Percentiles rank a stretch among this genome's conserved stretches.
Evolutionary conservation across 2,113 vertebrate genomes (phyloP).

Genomic region (Paramisgurnus dabryanus): DNA sequence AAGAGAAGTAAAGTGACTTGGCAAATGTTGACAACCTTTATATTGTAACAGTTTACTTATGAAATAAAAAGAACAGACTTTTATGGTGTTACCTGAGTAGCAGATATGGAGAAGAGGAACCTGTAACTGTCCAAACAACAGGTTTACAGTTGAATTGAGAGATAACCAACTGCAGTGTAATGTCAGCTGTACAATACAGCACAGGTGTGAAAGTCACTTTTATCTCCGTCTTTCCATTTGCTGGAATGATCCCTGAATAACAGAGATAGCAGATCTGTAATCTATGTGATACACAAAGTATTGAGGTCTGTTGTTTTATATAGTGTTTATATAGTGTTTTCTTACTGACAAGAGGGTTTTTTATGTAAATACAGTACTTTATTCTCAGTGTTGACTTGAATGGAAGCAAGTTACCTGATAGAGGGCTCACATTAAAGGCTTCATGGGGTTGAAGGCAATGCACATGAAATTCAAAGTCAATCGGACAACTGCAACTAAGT

Average conservation of each 20-base stretch:
- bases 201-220: conserved; percentile 80
- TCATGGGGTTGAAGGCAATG: conserved; percentile 77
- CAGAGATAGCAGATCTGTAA: background rate
- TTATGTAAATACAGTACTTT: background rate
- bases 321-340: background rate
- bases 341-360: background rate
- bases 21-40: no score
- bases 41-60: no score
- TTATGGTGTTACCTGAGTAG: conserved; percentile 70
- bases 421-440: conserved; percentile 82
- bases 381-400: background rate
- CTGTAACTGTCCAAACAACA: conserved; percentile 83
- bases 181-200: conserved; percentile 82
- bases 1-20: no score
- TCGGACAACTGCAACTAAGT: conserved; percentile 88
- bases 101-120: conserved; percentile 75
- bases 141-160: conserved; percentile 87
- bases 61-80: background rate
- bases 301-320: background rate
- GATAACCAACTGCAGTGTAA: conserved; percentile 80
- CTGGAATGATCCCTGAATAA: conserved; percentile 85
- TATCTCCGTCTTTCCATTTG: conserved; percentile 75
- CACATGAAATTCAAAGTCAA: conserved; percentile 90
- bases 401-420: conserved; percentile 73
- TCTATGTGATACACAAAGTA: background rate